Conservation (phyloP, 2,797 vertebrate species). For the Brachyrhaphis roseni region DNA sequence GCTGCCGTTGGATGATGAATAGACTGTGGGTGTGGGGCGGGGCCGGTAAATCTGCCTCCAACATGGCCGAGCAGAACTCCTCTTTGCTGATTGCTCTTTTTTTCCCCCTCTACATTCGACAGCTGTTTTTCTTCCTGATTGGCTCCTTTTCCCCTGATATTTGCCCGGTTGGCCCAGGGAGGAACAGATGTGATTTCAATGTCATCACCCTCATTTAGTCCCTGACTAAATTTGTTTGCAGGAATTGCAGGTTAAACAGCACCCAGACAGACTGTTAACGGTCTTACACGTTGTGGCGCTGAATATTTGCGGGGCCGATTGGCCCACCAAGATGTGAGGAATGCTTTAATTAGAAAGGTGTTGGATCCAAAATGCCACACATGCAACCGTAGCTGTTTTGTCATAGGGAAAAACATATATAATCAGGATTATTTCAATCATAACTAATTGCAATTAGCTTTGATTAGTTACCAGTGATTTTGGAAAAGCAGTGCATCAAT, state of each 20-base stretch:
- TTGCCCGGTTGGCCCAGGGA: background rate
- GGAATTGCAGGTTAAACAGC: conserved; percentile 2
- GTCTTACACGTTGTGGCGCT: background rate
- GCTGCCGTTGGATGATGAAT: background rate
- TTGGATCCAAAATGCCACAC: background rate
- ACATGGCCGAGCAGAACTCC: background rate
- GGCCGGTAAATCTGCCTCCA: conserved; percentile 3
- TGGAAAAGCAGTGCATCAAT: background rate
- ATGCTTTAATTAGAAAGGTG: background rate
- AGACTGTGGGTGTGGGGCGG: background rate
- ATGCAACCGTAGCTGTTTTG: background rate
- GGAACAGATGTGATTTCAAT: conserved; percentile 7
- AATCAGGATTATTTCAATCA: background rate
- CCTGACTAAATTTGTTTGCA: background rate
- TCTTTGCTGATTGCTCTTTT: background rate
- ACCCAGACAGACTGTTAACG: conserved; percentile 2
- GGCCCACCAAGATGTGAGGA: background rate
- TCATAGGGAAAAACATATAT: background rate
- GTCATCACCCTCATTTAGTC: background rate
- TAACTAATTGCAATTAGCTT: background rate
- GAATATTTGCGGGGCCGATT: background rate
- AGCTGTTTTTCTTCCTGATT: conserved; percentile 2
- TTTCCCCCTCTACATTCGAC: background rate
- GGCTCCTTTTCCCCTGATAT: background rate
- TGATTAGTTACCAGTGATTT: background rate